phyloP scores from a whole-genome alignment of 2,113 vertebrate species.

The mouse (Mus musculus) region DNA sequence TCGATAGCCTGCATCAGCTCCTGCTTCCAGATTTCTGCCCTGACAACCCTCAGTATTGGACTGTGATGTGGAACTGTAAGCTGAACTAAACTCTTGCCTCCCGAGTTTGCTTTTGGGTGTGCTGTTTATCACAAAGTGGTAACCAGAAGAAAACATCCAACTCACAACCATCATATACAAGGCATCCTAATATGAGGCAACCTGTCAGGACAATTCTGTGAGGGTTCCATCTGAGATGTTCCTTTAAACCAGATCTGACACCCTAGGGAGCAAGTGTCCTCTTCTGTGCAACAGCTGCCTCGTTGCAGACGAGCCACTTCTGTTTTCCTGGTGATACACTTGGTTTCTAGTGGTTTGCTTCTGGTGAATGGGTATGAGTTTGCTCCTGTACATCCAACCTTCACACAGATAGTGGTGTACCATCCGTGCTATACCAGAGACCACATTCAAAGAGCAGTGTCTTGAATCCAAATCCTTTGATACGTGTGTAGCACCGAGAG shows the following conservation, averaged over 20 bases:
- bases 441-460: slow-evolving; percentile 9
- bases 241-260: neutral
- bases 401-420: neutral
- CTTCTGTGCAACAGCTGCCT: neutral
- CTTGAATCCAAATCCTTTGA: neutral
- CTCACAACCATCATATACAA: neutral
- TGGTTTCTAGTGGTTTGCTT: neutral
- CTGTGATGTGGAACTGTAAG: neutral
- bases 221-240: neutral
- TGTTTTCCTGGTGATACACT: neutral
- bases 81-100: neutral
- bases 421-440: neutral
- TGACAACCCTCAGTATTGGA: neutral
- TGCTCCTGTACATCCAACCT: neutral
- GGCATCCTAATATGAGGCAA: neutral
- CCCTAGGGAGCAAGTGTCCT: neutral
- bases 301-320: neutral
- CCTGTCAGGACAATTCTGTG: neutral
- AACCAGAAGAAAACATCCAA: neutral
- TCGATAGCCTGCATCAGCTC: neutral
- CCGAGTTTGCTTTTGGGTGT: neutral
- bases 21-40: neutral
- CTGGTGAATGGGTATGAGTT: neutral
- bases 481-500: neutral
- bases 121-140: neutral